Conservation (phyloP, 1,140 invertebrate species). For the Arctopsyche grandis region DNA sequence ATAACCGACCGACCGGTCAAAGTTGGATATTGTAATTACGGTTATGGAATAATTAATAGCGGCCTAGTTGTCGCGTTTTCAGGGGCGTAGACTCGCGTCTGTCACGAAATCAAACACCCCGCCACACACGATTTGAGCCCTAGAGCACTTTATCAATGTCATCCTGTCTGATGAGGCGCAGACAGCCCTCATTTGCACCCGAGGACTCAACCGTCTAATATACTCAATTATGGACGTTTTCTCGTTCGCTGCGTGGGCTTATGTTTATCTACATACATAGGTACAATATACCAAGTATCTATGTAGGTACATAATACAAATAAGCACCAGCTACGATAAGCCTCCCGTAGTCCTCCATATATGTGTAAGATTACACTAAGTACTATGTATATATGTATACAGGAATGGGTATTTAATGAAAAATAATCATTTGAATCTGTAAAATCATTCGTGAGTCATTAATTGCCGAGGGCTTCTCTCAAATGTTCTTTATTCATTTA, state of each 20-base stretch:
- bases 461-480: too few relatives aligned
- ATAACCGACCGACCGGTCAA: neutral
- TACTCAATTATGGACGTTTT: neutral
- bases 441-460: too few relatives aligned
- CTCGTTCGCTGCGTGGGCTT: neutral
- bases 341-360: too few relatives aligned
- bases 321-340: too few relatives aligned
- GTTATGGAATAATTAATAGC: conserved; percentile 44
- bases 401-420: too few relatives aligned
- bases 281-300: too few relatives aligned
- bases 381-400: too few relatives aligned
- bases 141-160: conserved; percentile 46
- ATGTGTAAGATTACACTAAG: too few relatives aligned
- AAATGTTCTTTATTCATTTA: too few relatives aligned
- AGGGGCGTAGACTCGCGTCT: conserved; percentile 5
- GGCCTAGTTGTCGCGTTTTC: neutral
- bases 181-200: conserved; percentile 48
- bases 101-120: conserved; percentile 48
- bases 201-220: neutral
- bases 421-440: too few relatives aligned
- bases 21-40: conserved; percentile 31
- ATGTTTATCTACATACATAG: neutral
- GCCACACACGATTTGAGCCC: conserved; percentile 42
- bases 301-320: too few relatives aligned
- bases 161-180: conserved; percentile 43